Percentiles rank a stretch among this genome's conserved stretches.
These are phyloP conservation scores for Chrysaora quinquecirrha DNA, from an alignment of 30 jellyfish, hydroid and myxozoan genomes.

Conservation along the genomic window DNA sequence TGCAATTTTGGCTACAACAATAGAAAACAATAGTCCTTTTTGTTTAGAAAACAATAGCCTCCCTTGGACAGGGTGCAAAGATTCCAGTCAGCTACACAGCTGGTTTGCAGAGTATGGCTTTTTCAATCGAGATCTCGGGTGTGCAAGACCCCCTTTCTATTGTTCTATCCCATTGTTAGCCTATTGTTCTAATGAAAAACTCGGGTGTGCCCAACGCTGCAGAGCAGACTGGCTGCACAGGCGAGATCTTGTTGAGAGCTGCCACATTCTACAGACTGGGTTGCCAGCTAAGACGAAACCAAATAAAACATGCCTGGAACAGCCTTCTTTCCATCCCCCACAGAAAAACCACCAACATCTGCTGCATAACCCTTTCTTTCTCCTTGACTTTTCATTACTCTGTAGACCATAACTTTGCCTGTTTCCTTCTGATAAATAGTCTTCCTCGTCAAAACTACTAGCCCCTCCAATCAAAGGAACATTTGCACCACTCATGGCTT, in stretches of 20 bases:
- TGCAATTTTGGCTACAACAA: too few species aligned
- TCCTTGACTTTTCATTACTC: constrained; percentile 50
- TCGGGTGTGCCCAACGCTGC: too few species aligned
- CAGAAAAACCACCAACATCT: constrained; percentile 88
- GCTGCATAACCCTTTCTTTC: constrained; percentile 67
- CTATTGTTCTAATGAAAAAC: not conserved
- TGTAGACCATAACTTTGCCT: constrained; percentile 79
- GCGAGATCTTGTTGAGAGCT: too few species aligned
- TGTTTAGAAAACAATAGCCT: too few species aligned
- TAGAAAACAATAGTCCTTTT: too few species aligned
- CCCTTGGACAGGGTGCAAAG: too few species aligned
- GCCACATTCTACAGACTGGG: too few species aligned
- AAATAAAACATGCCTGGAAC: constrained; percentile 38
- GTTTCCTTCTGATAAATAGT: constrained; percentile 91
- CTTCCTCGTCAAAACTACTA: constrained; percentile 90
- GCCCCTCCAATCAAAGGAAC: constrained; percentile 53
- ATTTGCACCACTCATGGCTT: constrained; percentile 63
- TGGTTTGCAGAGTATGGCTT: not conserved
- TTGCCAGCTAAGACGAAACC: too few species aligned
- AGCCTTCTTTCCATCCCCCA: constrained; percentile 82
- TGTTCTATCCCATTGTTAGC: not conserved
- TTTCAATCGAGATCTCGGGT: not conserved
- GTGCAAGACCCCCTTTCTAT: not conserved
- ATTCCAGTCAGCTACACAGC: too few species aligned
- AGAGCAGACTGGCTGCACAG: too few species aligned